Evolutionary conservation across 2,797 vertebrate species (phyloP).

Genomic region (Coranthus polyacanthus): DNA sequence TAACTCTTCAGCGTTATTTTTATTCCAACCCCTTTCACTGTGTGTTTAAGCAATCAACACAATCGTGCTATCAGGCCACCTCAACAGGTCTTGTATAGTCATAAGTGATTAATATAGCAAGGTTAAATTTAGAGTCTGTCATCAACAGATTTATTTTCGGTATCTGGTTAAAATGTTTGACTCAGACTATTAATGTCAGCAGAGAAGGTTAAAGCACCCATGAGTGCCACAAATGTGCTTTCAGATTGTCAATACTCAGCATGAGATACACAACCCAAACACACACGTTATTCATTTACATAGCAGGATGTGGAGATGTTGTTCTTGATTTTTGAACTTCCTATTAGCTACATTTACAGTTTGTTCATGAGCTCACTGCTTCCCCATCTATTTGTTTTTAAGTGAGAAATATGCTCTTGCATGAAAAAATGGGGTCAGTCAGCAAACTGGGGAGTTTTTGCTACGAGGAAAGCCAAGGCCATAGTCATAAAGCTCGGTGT

Average conservation of each 20-base stretch:
- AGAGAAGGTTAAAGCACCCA: constrained; percentile 47
- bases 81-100: constrained; percentile 9
- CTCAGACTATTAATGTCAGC: constrained; percentile 28
- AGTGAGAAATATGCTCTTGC: constrained; percentile 2
- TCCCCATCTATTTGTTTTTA: constrained; percentile 3
- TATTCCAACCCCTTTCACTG: not conserved
- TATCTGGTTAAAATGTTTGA: constrained; percentile 45
- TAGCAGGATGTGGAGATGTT: constrained; percentile 6
- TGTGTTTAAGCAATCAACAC: constrained; percentile 42
- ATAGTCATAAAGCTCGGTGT: constrained; percentile 39
- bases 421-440: constrained; percentile 30
- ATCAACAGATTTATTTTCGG: constrained; percentile 41
- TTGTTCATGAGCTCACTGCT: not conserved
- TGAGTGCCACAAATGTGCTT: constrained; percentile 58
- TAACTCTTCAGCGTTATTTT: not conserved
- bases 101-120: constrained; percentile 19
- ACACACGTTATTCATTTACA: too few relatives aligned
- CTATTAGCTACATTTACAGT: too few relatives aligned
- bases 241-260: constrained; percentile 47
- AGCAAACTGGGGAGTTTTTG: constrained; percentile 4
- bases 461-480: constrained; percentile 25
- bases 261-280: constrained; percentile 42
- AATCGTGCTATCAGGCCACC: constrained; percentile 5
- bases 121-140: constrained; percentile 38
- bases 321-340: too few relatives aligned